Evolutionary conservation across 2,113 vertebrate species (phyloP), one percentile per base, ranked within the genome.

Genomic region (Synchiropus splendidus): DNA sequence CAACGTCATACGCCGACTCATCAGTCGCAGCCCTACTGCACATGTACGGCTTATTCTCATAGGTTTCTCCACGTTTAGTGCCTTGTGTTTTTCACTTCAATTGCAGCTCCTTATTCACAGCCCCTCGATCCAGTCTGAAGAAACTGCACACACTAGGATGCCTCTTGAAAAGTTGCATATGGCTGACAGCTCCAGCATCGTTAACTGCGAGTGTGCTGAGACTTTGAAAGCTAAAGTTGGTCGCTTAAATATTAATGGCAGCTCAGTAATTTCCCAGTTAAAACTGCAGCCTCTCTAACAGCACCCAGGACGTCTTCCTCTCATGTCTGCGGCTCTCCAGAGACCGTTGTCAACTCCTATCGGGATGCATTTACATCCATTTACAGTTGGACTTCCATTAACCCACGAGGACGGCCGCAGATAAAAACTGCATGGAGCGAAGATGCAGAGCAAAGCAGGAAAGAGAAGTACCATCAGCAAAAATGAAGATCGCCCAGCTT

Each of bases 191-290:
- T 27, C 21, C 21, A 8, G 4, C 21, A 27, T 4, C 21, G 21
- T 27, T 27, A 27, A 27, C 21, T 27, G 21, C 21, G 21, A 27
- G 21, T 27, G 21, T 27, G 21, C 21, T 27, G 21, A 27, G 21
- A 27, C 21, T 27, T 27, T 27, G 21, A 27, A 27, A 27, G 21
- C 21, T 27, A 27, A 27, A 55, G 47, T 62, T 60, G 45, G 57
- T 31, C 13, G 9, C 10, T 64, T 18, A 61, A 61, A 59, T 64
- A 72, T 61, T 61, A 58, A 75, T 51, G 54, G 30, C 14, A 50
- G 45, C 51, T 42, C 40, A 41, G 48, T 57, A 16, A 55, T 57
- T 52, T 48, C 31, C 42, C 21, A 50, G 31, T 48, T 61, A 21
- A 51, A 69, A 34, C 45, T 18, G 32, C n/a, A 34, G 18, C 39